A percentile compares a stretch with the other conserved stretches of the same genome.
These are phyloP conservation scores for Podargus strigoides DNA, from an alignment of 2,797 vertebrate genomes.

Conservation along the genomic window DNA sequence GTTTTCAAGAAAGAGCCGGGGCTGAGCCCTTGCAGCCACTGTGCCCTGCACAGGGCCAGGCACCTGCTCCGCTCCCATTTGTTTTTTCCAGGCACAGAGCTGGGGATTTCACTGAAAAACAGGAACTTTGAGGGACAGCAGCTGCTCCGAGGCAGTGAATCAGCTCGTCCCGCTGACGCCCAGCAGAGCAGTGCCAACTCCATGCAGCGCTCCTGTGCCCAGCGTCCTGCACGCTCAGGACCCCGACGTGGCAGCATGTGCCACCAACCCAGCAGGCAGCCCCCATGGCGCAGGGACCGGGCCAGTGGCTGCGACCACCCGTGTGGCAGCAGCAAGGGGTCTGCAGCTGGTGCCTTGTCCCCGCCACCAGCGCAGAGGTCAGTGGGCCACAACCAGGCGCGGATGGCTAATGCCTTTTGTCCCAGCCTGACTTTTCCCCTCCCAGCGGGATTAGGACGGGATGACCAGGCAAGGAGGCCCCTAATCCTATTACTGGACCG, in stretches of 20 bases:
- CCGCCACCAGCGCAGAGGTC: neutral
- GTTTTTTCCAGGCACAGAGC: neutral
- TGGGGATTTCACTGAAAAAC: slow-evolving; percentile 36
- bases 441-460: slow-evolving; percentile 29
- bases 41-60: neutral
- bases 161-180: neutral
- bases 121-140: slow-evolving; percentile 48
- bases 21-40: neutral
- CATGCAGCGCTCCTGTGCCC: fast-evolving
- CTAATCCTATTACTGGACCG: slow-evolving; percentile 58
- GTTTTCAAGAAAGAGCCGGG: neutral
- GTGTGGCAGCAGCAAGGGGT: neutral
- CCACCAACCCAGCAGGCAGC: neutral
- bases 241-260: neutral
- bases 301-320: neutral
- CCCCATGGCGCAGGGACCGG: fast-evolving
- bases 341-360: neutral
- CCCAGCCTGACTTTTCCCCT: slow-evolving; percentile 52
- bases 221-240: fast-evolving
- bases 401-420: slow-evolving; percentile 40
- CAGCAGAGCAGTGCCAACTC: neutral
- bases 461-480: slow-evolving; percentile 22
- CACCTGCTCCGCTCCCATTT: neutral
- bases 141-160: neutral
- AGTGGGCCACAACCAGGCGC: neutral